phyloP scores from a whole-genome alignment of 2,888 invertebrate species.

The Cetonia aurata region DNA sequence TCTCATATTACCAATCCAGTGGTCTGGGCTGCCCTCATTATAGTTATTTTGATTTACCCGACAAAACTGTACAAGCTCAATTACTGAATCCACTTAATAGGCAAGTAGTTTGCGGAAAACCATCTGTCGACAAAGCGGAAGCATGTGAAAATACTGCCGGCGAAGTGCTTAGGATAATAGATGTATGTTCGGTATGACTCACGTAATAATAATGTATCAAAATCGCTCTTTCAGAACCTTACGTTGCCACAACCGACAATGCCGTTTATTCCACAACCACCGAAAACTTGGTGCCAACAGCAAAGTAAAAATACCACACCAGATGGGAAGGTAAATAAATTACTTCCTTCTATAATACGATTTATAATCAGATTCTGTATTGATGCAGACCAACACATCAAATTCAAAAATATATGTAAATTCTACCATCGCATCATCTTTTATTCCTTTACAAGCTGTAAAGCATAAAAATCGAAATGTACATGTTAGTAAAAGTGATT shows the following conservation, averaged over 20 bases:
- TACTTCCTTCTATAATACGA: neutral
- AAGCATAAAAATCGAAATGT: conserved; percentile 59
- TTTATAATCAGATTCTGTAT: neutral
- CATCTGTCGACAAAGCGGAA: conserved; percentile 65
- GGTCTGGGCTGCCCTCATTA: conserved; percentile 67
- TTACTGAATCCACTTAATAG: conserved; percentile 67
- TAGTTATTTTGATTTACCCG: conserved; percentile 62
- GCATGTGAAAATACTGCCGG: conserved; percentile 68
- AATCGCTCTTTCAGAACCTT: neutral
- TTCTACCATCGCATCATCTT: conserved; percentile 61
- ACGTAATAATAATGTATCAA: neutral
- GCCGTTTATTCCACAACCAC: conserved; percentile 51
- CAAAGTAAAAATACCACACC: conserved; percentile 4
- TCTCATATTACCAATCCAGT: conserved; percentile 66
- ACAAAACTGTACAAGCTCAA: conserved; percentile 63
- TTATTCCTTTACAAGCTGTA: conserved; percentile 71
- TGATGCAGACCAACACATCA: conserved; percentile 11
- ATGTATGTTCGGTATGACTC: conserved; percentile 47
- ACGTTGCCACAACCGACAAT: conserved; percentile 38
- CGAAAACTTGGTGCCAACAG: conserved; percentile 52
- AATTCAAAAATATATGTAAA: conserved; percentile 37
- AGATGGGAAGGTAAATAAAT: conserved; percentile 7
- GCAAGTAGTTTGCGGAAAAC: conserved; percentile 66
- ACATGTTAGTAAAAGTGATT: conserved; percentile 27
- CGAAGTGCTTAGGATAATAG: conserved; percentile 59